These are phyloP conservation scores for Peucedramus taeniatus DNA, from an alignment of 2,113 vertebrate species.

Conservation along the genomic window DNA sequence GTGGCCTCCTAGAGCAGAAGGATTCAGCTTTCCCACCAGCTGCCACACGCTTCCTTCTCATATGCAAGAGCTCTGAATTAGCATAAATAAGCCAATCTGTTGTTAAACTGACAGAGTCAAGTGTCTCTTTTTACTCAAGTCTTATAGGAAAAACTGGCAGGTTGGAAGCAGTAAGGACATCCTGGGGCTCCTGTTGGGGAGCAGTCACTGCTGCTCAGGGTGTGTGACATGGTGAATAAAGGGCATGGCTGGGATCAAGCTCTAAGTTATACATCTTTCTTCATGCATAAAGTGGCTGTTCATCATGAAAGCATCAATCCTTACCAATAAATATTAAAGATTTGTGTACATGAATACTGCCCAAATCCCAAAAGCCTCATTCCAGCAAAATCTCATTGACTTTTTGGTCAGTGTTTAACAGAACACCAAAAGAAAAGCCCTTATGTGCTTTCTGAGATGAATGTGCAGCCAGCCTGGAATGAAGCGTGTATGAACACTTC, in stretches of 20 bases:
- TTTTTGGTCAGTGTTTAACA: background rate
- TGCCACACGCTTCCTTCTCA: background rate
- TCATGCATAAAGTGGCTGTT: background rate
- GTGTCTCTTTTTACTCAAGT: background rate
- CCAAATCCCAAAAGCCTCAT: constrained; percentile 3
- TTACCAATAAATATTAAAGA: background rate
- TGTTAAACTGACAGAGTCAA: background rate
- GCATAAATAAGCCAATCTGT: background rate
- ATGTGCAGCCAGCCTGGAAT: background rate
- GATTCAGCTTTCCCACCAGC: background rate
- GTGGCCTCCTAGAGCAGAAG: background rate
- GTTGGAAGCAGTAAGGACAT: background rate
- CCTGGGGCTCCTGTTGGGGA: background rate
- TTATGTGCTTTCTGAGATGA: background rate
- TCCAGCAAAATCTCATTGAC: constrained; percentile 15
- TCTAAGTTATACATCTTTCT: background rate
- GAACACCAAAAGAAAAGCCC: background rate
- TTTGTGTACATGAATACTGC: background rate
- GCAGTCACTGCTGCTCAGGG: background rate
- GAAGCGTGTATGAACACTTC: constrained; percentile 11
- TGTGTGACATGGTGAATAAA: background rate
- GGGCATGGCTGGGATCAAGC: background rate
- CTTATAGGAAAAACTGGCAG: background rate
- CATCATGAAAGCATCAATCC: background rate
- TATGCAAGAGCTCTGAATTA: background rate